Conservation (phyloP, 2,113 vertebrate genomes). For the Pelecanoides urinatrix region DNA sequence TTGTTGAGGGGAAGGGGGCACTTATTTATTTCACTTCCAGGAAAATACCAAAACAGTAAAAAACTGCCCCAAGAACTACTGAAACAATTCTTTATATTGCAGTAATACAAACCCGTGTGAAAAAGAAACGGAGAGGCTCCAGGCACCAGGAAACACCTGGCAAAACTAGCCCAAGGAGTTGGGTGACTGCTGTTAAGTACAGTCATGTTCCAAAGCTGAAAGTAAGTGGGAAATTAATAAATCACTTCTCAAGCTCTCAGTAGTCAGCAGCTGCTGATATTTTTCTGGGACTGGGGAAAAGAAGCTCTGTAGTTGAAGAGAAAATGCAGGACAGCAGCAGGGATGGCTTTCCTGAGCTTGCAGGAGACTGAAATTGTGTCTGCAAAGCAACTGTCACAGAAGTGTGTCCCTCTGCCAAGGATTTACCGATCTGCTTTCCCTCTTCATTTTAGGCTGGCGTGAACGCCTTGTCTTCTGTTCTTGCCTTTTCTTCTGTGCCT, state of each 20-base stretch:
- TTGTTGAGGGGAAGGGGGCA: neutral
- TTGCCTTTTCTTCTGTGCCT: neutral
- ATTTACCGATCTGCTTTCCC: neutral
- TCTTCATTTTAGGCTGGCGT: rapidly evolving
- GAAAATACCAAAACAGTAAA: neutral
- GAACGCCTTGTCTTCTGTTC: rapidly evolving
- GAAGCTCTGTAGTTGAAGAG: neutral
- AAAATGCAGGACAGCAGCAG: neutral
- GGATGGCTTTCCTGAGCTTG: neutral
- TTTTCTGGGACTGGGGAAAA: neutral
- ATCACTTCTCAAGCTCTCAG: neutral
- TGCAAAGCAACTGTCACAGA: neutral
- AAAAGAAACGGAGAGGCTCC: neutral
- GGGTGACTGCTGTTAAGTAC: neutral
- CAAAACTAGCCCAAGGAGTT: neutral
- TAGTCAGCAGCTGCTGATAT: neutral
- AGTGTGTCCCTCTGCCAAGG: neutral
- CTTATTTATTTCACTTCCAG: neutral
- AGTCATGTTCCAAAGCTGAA: neutral
- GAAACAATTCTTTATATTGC: neutral
- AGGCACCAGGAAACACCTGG: neutral
- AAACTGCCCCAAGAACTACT: neutral
- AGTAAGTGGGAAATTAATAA: neutral
- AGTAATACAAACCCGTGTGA: neutral
- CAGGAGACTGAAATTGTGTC: neutral